phyloP scores from a whole-genome alignment of 2,797 vertebrate species.

The Peromyscus melanophrys region DNA sequence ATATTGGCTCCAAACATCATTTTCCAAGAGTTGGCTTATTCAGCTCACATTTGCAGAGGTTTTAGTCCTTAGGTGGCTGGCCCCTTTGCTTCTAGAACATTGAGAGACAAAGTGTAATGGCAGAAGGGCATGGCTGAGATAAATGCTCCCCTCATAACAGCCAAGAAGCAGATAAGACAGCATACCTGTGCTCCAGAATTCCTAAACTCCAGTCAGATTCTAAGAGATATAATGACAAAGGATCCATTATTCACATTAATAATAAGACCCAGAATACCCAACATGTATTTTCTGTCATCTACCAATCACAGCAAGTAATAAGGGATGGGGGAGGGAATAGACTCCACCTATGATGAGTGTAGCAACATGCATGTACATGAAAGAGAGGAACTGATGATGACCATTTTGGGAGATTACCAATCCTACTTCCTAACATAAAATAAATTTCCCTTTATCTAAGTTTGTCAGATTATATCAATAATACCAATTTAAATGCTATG shows the following conservation, averaged over 20 bases:
- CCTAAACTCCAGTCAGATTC: neutral
- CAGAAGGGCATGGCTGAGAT: neutral
- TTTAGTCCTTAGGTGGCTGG: neutral
- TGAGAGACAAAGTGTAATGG: neutral
- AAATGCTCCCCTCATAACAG: neutral
- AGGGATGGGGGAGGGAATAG: neutral
- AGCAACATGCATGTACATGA: neutral
- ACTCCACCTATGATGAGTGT: neutral
- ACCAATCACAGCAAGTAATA: constrained; percentile 15
- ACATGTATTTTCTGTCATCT: neutral
- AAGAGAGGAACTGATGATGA: neutral
- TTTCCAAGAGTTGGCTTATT: constrained; percentile 95
- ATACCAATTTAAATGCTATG: neutral
- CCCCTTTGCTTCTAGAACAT: neutral
- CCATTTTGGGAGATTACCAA: neutral
- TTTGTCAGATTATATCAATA: neutral
- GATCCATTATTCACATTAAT: neutral
- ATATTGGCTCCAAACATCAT: constrained; percentile 98
- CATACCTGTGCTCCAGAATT: neutral
- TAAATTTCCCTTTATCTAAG: neutral
- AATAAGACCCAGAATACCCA: neutral
- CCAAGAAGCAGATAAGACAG: neutral
- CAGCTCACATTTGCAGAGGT: constrained; percentile 88
- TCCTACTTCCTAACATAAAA: neutral
- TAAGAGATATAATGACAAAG: neutral